phyloP scores from a whole-genome alignment of 2,888 invertebrate genomes.

The Apamea crenata region DNA sequence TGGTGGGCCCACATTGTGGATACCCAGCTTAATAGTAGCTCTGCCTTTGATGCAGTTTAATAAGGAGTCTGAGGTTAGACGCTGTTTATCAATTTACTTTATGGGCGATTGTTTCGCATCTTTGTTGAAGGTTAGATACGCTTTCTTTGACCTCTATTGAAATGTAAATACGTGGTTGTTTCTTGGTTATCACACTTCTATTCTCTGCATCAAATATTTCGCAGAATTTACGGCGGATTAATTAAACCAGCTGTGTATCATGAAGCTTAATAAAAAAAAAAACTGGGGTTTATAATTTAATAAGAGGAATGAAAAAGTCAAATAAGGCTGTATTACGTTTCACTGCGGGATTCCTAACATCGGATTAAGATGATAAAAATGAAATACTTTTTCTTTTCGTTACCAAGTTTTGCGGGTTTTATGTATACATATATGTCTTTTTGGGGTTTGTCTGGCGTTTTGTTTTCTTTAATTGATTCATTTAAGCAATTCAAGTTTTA shows the following conservation, averaged over 20 bases:
- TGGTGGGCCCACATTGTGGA: neutral
- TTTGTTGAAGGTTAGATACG: conserved; percentile 60
- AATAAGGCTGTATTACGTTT: conserved; percentile 26
- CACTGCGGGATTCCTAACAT: conserved; percentile 15
- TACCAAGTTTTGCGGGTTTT: conserved; percentile 11
- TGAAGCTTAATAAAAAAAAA: conserved; percentile 12
- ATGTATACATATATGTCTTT: neutral
- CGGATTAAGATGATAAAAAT: conserved; percentile 23
- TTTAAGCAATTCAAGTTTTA: neutral
- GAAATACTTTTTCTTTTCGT: conserved; percentile 22
- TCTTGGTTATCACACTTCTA: conserved; percentile 1
- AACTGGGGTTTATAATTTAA: conserved; percentile 28
- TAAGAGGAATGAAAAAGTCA: conserved; percentile 34
- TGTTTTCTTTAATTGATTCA: neutral
- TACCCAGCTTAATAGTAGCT: conserved; percentile 15
- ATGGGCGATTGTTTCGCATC: conserved; percentile 55
- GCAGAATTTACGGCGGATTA: neutral
- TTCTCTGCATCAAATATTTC: conserved; percentile 11
- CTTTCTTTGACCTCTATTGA: conserved; percentile 74
- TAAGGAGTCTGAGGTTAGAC: conserved; percentile 40
- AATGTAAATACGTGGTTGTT: conserved; percentile 28
- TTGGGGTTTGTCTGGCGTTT: neutral
- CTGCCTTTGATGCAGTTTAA: conserved; percentile 38
- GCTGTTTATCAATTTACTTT: conserved; percentile 55
- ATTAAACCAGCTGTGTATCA: conserved; percentile 6